Base-by-base conservation (phyloP, 2,113 vertebrate genomes). In the Oreochromis aureus region DNA sequence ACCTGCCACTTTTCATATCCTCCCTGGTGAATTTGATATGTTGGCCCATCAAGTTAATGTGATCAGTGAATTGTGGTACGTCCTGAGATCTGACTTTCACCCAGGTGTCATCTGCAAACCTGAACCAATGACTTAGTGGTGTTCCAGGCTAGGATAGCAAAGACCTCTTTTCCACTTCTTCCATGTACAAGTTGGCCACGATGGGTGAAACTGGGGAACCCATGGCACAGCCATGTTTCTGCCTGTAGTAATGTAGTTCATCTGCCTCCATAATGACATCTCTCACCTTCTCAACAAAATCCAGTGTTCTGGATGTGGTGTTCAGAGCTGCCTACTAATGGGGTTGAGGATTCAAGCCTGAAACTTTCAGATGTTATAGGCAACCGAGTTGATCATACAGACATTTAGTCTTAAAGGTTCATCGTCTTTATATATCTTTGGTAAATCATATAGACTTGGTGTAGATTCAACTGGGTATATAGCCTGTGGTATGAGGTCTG, bases 111-210 rank as follows among this genome's bases (percentile, higher is more conserved):
- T 66, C 61, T 66, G 32, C 1, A 66, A 39, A 66, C 61, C 6
- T 66, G 10, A 66, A 66, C 32, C 61, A 66, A 36, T 66, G 61
- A 36, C 32, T 66, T 39, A 7, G 18, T n/a, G 61, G 10, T 66
- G 6, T 66, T 66, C 10, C 32, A n/a, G 32, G 61, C 6, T 36
- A 2, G 10, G 32, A 66, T 36, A 66, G 34, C 0, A 66, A n/a
- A 66, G 32, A 18, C 32, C 61, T 36, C 61, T n/a, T n/a, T 66
- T 66, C 61, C 61, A 66, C 10, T 12, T 66, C 61, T 66, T 66
- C 32, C 4, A 39, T 12, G 61, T 66, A 66, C 0, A 32, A 0
- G 61, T 39, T 39, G n/a, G 30, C 58, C 16, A 34, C 0, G 7
- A 61, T 19, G 58, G 58, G 58, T 61, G 58, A 61, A 61, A 34